Base-by-base conservation (phyloP, 2,113 vertebrate genomes). In the Cichladusa arquata region DNA sequence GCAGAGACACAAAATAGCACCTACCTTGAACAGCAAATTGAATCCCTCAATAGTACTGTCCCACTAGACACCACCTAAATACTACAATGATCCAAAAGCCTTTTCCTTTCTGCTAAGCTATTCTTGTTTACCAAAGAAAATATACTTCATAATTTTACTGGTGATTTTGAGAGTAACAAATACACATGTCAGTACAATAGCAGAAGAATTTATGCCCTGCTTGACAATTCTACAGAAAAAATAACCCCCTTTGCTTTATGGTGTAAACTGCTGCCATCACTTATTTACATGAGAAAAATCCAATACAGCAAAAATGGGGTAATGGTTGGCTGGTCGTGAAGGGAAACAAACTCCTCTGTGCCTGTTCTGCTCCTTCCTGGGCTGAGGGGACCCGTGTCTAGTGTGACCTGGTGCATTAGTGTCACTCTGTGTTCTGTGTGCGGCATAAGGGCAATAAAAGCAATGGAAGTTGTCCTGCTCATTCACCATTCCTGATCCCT, bases 281-380 rank as follows among this genome's bases (percentile, higher is more conserved):
- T 56, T 38, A 91, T 89, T 95, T 91, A 84, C 89, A 92, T 86
- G 38, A 80, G 51, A 73, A 81, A 91, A 96, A 92, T 70, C 42
- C 88, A 95, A 42, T 38, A 74, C 33, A 70, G 51, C 69, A 92
- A 84, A 86, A 94, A 81, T 17, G 17, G n/a, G 36, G 72, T 81
- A 91, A 89, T 58, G 45, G 47, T 91, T 91, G 77, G 60, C 38
- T 86, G 56, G 64, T 81, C 72, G 42, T 58, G 69, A 67, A 74
- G 24, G 56, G 60, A 85, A 96, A 81, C 50, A 91, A 93, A 61
- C 25, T 91, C 80, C 42, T 81, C 60, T 91, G 72, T 36, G 79
- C 71, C 58, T 60, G 58, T 53, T 83, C 66, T 76, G 45, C 28
- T 80, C 58, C 53, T 26, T 66, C 28, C 33, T 69, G n/a, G 42